A percentile compares a stretch with the other conserved stretches of the same genome.
These are phyloP conservation scores for Chrysotoxum bicinctum DNA, from an alignment of 2,888 invertebrate genomes.

Conservation along the genomic window DNA sequence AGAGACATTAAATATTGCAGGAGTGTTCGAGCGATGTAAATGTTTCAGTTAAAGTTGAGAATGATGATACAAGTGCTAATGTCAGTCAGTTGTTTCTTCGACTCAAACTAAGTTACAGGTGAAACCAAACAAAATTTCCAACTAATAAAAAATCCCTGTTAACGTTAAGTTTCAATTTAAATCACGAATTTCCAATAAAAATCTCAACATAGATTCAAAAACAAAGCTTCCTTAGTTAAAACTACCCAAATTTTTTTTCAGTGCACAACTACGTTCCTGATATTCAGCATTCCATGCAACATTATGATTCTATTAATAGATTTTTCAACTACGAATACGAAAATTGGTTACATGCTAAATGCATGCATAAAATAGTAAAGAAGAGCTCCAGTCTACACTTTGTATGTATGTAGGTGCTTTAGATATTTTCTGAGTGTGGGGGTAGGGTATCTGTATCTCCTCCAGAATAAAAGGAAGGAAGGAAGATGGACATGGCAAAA, in stretches of 20 bases:
- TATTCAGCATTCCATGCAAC: slow-evolving; percentile 70
- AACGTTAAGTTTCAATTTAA: no score
- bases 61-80: no score
- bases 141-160: no score
- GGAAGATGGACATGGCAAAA: slow-evolving; percentile 9
- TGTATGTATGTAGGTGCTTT: neutral
- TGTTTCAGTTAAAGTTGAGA: no score
- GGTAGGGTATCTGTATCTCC: slow-evolving; percentile 4
- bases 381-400: slow-evolving; percentile 31
- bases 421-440: slow-evolving; percentile 9
- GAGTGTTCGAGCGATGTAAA: no score
- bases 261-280: slow-evolving; percentile 53
- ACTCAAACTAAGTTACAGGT: no score
- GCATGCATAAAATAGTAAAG: slow-evolving; percentile 36
- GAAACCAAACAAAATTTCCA: no score
- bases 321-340: slow-evolving; percentile 50
- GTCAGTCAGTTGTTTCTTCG: no score
- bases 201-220: no score
- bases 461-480: slow-evolving; percentile 15
- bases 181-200: no score
- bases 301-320: slow-evolving; percentile 66
- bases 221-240: no score
- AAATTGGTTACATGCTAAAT: slow-evolving; percentile 56
- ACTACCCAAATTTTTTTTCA: neutral
- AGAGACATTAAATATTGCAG: no score